Conservation (phyloP, 1,140 invertebrate genomes). For the Varroa destructor region DNA sequence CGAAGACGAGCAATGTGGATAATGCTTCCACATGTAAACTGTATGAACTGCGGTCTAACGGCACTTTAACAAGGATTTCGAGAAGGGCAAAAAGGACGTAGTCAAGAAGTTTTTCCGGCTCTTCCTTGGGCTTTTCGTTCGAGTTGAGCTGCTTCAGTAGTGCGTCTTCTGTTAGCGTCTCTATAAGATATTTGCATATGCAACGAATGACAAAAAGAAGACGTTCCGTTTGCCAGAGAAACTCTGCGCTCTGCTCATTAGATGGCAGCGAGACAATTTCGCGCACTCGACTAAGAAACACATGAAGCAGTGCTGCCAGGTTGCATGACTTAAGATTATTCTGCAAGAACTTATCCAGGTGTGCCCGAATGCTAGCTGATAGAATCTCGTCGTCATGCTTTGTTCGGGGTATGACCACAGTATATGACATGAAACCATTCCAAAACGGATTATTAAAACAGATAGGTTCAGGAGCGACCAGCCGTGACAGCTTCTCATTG, state of each 20-base stretch:
- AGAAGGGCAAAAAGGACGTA: constrained; percentile 46
- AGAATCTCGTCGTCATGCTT: constrained; percentile 46
- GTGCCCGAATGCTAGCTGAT: constrained; percentile 27
- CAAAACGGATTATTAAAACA: constrained; percentile 80
- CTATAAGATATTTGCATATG: constrained; percentile 72
- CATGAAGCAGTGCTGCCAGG: constrained; percentile 65
- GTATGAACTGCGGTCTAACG: constrained; percentile 55
- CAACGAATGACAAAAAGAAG: constrained; percentile 76
- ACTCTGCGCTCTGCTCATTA: constrained; percentile 56
- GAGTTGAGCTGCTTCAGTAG: constrained; percentile 43
- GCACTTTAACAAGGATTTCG: constrained; percentile 61
- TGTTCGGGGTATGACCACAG: constrained; percentile 60
- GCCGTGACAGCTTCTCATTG: constrained; percentile 63
- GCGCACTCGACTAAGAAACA: constrained; percentile 60
- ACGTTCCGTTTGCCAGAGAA: constrained; percentile 89
- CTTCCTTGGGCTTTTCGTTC: constrained; percentile 35
- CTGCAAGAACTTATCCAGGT: constrained; percentile 26
- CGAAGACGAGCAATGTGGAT: constrained; percentile 65
- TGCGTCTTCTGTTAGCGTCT: constrained; percentile 47
- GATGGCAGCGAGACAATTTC: constrained; percentile 52
- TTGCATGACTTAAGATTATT: constrained; percentile 77
- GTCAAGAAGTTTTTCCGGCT: constrained; percentile 34
- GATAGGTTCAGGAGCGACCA: constrained; percentile 63
- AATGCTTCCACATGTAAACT: constrained; percentile 71
- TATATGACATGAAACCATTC: constrained; percentile 80